Evolutionary conservation across 2,888 invertebrate genomes (phyloP).

Genomic region (Oligia latruncula): DNA sequence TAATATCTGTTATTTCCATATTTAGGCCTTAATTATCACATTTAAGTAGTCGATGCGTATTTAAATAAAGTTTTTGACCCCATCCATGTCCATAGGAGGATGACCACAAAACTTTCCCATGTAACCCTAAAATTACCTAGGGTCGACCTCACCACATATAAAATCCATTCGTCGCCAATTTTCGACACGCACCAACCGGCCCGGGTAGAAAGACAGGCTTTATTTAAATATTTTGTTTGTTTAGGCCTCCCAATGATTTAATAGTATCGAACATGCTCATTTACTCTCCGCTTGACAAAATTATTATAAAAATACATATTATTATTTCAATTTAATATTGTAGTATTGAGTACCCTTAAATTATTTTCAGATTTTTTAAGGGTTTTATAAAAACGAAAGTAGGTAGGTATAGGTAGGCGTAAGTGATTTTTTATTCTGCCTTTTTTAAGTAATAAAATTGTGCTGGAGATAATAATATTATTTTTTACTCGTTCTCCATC

Average conservation of each 20-base stretch:
- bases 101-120: slow-evolving; percentile 33
- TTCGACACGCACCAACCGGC: slow-evolving; percentile 43
- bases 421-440: neutral
- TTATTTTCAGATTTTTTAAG: neutral
- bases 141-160: slow-evolving; percentile 40
- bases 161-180: slow-evolving; percentile 56
- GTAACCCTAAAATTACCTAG: slow-evolving; percentile 43
- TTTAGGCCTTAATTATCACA: neutral
- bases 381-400: neutral
- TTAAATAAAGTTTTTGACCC: slow-evolving; percentile 13
- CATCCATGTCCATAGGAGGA: neutral
- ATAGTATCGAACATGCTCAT: slow-evolving; percentile 56
- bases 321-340: slow-evolving; percentile 4
- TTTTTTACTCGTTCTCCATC: neutral
- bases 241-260: slow-evolving; percentile 69
- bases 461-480: neutral
- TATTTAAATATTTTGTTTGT: slow-evolving; percentile 66
- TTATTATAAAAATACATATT: slow-evolving; percentile 38
- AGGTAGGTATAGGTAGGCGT: too few relatives aligned
- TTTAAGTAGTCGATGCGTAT: neutral
- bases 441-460: neutral
- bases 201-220: slow-evolving; percentile 34
- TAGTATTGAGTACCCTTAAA: neutral
- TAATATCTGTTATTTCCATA: neutral
- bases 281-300: slow-evolving; percentile 51